A percentile compares a stretch with the other conserved stretches of the same genome.
These are phyloP conservation scores for Lampris incognitus DNA, from an alignment of 2,113 vertebrate genomes.

Conservation along the genomic window DNA sequence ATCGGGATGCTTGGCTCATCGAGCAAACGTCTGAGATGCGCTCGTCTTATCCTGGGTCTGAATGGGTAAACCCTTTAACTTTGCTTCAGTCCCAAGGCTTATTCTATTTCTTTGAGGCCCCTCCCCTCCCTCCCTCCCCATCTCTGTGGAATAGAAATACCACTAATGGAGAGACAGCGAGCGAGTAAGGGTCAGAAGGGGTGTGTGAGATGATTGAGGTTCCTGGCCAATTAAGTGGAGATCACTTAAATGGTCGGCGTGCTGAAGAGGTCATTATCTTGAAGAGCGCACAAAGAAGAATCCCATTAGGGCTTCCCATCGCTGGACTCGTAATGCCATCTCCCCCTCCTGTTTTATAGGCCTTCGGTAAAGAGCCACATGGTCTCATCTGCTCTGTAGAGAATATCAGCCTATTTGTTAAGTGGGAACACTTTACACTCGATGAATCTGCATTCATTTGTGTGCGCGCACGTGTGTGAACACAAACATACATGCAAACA, in stretches of 20 bases:
- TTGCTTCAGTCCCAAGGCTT: conserved; percentile 4
- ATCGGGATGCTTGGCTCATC: background rate
- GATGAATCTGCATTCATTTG: background rate
- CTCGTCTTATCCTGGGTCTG: background rate
- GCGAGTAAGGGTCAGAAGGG: conserved; percentile 35
- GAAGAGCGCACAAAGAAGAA: conserved; percentile 59
- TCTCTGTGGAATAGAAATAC: conserved; percentile 30
- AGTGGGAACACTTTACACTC: background rate
- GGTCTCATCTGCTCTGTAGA: conserved; percentile 20
- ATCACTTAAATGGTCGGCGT: conserved; percentile 65
- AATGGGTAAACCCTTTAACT: conserved; percentile 14
- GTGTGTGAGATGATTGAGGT: conserved; percentile 60
- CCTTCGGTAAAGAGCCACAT: conserved; percentile 41
- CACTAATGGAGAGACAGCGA: conserved; percentile 55
- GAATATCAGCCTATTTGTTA: conserved; percentile 7
- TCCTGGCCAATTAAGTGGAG: conserved; percentile 73
- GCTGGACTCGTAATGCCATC: conserved; percentile 43
- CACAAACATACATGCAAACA: background rate
- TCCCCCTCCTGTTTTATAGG: conserved; percentile 31
- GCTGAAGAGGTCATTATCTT: conserved; percentile 66
- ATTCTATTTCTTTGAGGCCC: conserved; percentile 25
- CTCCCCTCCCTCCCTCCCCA: no score
- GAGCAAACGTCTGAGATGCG: background rate
- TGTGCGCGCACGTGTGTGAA: background rate
- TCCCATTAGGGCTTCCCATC: conserved; percentile 54